A percentile compares a stretch with the other conserved stretches of the same genome.
Evolutionary conservation across 2,113 vertebrate species (phyloP).

Genomic region (Ammodramus savannarum): DNA sequence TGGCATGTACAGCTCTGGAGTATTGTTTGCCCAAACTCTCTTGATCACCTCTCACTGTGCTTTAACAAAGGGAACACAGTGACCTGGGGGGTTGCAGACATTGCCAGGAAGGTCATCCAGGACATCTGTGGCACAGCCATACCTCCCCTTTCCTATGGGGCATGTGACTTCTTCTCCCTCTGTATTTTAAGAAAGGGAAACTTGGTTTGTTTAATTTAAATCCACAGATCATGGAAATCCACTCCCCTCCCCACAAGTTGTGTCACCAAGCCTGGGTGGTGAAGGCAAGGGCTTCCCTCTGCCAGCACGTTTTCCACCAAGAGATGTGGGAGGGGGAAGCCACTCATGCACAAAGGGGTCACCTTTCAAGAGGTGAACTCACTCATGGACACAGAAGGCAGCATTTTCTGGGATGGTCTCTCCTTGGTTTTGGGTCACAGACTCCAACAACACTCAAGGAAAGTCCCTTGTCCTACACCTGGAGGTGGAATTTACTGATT

Average conservation of each 20-base stretch:
- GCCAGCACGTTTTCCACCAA: not conserved
- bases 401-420: not conserved
- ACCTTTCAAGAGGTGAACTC: not conserved
- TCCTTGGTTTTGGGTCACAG: not conserved
- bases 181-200: not conserved
- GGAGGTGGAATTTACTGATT: not conserved
- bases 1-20: not conserved
- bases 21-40: not conserved
- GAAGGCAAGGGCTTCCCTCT: not conserved
- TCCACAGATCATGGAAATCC: not conserved
- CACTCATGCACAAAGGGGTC: not conserved
- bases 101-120: not conserved
- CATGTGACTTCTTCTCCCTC: no score
- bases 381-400: not conserved
- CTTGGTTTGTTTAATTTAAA: not conserved
- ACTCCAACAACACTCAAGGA: not conserved
- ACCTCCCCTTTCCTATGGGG: not conserved
- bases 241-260: accelerated
- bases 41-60: not conserved
- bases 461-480: not conserved
- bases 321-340: not conserved
- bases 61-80: not conserved
- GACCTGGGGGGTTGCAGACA: not conserved
- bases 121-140: not conserved
- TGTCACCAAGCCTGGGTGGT: not conserved